Evolutionary conservation across 2,888 invertebrate genomes (phyloP), one percentile per base, ranked within the genome.

Genomic region (Thecocarcelia acutangulata): DNA sequence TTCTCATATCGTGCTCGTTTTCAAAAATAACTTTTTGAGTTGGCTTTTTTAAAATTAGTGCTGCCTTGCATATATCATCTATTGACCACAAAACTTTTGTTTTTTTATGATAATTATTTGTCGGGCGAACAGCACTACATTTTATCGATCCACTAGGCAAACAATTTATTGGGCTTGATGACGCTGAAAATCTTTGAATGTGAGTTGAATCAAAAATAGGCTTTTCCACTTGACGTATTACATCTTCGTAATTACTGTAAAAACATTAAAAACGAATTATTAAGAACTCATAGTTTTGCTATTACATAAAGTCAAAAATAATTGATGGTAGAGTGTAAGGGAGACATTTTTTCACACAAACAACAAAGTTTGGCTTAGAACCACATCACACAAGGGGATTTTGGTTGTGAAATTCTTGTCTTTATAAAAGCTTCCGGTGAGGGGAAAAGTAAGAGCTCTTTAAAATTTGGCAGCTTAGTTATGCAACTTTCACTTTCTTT

Each of bases 1-100:
- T 88, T 59, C 92, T 87, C 92, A 92, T 92, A 85, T 92, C 92
- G 8, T 92, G 91, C 82, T 92, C 92, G 86, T 92, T 91, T 1
- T 78, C 79, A 70, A 89, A 89, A 37, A 66, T 52, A 6, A 87
- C 85, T 8, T 80, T 46, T 11, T 85, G 64, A n/a, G 87, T 86
- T 58, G 88, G 88, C 40, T 85, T 86, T 33, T 83, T 83, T 21
- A 89, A 75, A 33, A 88, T 81, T 82, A 88, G 86, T 8, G 87
- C 88, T 12, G 89, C 88, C 68, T 86, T 87, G 3, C 85, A 83
- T 42, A 89, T 87, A 48, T 86, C 86, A 50, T 86, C 85, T 50
- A 89, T 70, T 54, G 84, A 84, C 88, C 88, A 89, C 52, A 66
- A 78, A 13, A 86, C 73, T 21, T 80, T 81, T 37, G 83, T 77